Evolutionary conservation across 2,113 vertebrate species (phyloP), one percentile per base, ranked within the genome.

Genomic region (Epinephelus lanceolatus): DNA sequence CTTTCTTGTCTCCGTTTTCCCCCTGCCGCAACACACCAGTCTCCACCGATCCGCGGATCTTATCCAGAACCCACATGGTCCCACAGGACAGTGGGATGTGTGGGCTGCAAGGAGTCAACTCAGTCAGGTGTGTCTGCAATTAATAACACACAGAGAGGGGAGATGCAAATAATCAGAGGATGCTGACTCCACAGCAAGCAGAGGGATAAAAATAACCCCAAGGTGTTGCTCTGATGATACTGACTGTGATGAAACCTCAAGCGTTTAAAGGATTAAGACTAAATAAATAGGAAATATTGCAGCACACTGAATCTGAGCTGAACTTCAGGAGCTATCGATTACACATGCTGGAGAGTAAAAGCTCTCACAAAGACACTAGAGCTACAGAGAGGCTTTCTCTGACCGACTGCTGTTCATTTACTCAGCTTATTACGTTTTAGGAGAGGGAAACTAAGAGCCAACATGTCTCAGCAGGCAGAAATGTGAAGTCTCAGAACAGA

Each of bases 61-160:
- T 96, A 86, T 99, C 98, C 93, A 99, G 88, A 57, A 99, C 95
- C 97, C 98, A 99, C 98, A 99, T 97, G 84, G 71, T 91, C 89
- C 89, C 82, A 84, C 86, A 49, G 40, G 89, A 70, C 62, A 76
- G 84, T 59, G 81, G 68, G 86, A 21, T 51, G 76, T 37, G 85
- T 79, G 71, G 87, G 68, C 12, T 45, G 56, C 30, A 55, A 45
- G 67, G 63, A 72, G 73, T 37, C 37, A 63, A 57, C 62, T 77
- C 68, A 88, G 45, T 89, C 80, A 73, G 86, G 88, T 84, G 90
- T 85, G 76, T 91, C 89, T 92, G 88, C 59, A 92, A 84, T 76
- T 71, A 92, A 83, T 65, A 80, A 86, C 82, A 94, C 59, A 91
- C 23, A 61, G 49, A 23, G 56, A 30, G 71, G 5, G 76, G 70